phyloP scores from a whole-genome alignment of 2,888 invertebrate genomes.

The Drosophila ezoana region DNA sequence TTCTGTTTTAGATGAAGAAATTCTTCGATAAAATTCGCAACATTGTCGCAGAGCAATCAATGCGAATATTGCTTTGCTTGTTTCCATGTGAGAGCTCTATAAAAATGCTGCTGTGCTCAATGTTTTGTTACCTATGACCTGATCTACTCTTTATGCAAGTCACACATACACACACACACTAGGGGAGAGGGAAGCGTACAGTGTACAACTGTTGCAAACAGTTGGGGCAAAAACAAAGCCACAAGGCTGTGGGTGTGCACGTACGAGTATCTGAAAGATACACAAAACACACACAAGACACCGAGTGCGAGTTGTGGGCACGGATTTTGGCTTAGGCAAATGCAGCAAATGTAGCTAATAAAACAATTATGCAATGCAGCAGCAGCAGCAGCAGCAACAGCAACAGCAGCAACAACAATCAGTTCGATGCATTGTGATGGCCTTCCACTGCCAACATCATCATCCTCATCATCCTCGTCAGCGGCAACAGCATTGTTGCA shows the following conservation, averaged over 20 bases:
- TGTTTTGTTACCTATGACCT: conserved; percentile 50
- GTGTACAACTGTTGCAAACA: conserved; percentile 9
- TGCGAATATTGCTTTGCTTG: conserved; percentile 31
- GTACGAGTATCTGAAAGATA: conserved; percentile 67
- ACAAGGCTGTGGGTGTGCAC: conserved; percentile 39
- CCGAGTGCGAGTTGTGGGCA: conserved; percentile 36
- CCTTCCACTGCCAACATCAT: conserved; percentile 44
- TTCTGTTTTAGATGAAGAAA: conserved; percentile 12
- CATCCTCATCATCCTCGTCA: conserved; percentile 43
- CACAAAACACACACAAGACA: conserved; percentile 41
- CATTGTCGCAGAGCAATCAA: conserved; percentile 41
- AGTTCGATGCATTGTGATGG: conserved; percentile 24
- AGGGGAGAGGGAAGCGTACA: not conserved
- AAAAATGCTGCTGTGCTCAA: conserved; percentile 31
- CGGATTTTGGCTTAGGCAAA: conserved; percentile 70
- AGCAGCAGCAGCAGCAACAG: conserved; percentile 31
- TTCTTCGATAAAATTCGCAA: conserved; percentile 18
- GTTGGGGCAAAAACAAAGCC: conserved; percentile 54
- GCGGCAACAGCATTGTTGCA: conserved; percentile 55
- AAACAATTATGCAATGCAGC: conserved; percentile 72
- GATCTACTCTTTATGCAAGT: conserved; percentile 42
- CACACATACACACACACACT: conserved; percentile 9
- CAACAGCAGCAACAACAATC: conserved; percentile 7
- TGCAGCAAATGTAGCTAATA: conserved; percentile 73
- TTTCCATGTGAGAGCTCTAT: conserved; percentile 23